phyloP scores from a whole-genome alignment of 1,140 invertebrate genomes.

The Drosophila setifemur region DNA sequence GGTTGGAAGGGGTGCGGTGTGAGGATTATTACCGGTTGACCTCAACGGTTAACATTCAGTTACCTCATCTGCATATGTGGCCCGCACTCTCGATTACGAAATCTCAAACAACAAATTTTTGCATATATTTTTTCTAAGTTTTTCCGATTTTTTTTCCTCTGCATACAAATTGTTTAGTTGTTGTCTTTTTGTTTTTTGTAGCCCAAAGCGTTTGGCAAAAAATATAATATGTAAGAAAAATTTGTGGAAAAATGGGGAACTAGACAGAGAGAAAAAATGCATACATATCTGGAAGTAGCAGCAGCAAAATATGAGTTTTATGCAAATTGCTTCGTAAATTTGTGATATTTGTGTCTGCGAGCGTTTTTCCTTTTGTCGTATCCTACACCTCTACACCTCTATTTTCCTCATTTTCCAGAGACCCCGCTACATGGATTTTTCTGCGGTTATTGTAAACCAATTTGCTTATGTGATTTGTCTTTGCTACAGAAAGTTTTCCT shows the following conservation, averaged over 20 bases:
- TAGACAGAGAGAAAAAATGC: conserved; percentile 21
- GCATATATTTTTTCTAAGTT: conserved; percentile 19
- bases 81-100: conserved; percentile 59
- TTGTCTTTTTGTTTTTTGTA: conserved; percentile 36
- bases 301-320: conserved; percentile 70
- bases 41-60: conserved; percentile 43
- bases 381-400: conserved; percentile 11
- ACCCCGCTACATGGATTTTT: conserved; percentile 18
- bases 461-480: conserved; percentile 77
- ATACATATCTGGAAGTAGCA: conserved; percentile 51
- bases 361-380: conserved; percentile 47
- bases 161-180: conserved; percentile 63
- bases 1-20: not conserved
- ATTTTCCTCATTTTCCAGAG: not conserved
- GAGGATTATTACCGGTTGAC: conserved; percentile 70
- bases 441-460: conserved; percentile 73
- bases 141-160: conserved; percentile 42
- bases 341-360: conserved; percentile 69
- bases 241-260: conserved; percentile 34
- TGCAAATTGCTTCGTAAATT: conserved; percentile 77
- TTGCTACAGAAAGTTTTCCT: conserved; percentile 34
- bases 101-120: conserved; percentile 27
- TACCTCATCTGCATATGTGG: conserved; percentile 66
- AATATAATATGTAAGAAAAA: conserved; percentile 15
- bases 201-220: conserved; percentile 20